phyloP scores from a whole-genome alignment of 37 sponge, comb jelly and placozoan species.

The Aphrocallistes beatrix region DNA sequence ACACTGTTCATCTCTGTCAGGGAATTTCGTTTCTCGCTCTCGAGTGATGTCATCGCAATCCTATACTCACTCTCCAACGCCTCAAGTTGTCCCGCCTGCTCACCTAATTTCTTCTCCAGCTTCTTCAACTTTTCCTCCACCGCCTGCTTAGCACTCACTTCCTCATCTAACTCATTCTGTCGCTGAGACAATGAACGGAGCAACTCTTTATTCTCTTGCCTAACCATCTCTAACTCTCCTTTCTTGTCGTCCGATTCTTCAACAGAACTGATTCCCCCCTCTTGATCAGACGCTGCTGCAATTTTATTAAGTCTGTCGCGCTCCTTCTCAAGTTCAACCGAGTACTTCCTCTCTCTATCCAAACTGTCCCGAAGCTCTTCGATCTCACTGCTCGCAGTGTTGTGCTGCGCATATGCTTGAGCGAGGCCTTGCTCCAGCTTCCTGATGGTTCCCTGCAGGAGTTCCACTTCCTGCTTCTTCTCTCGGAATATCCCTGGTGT shows the following conservation, averaged over 20 bases:
- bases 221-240: not conserved
- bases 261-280: not conserved
- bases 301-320: no score
- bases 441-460: not conserved
- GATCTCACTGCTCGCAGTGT: not conserved
- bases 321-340: not conserved
- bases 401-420: not conserved
- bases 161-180: not conserved
- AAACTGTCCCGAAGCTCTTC: not conserved
- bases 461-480: not conserved
- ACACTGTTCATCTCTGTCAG: not conserved
- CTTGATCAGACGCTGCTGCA: not conserved
- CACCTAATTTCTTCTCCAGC: not conserved
- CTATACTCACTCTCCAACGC: not conserved
- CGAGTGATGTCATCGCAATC: not conserved
- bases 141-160: not conserved
- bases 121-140: not conserved
- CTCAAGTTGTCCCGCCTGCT: not conserved
- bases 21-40: not conserved
- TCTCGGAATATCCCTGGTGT: not conserved
- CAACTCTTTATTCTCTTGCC: not conserved
- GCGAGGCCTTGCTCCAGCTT: conserved; percentile 4
- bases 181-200: not conserved
- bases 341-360: not conserved
- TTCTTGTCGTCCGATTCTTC: no score